Evolutionary conservation across 2,113 vertebrate species (phyloP), one percentile per base, ranked within the genome.

Genomic region (Uropsilus gracilis): DNA sequence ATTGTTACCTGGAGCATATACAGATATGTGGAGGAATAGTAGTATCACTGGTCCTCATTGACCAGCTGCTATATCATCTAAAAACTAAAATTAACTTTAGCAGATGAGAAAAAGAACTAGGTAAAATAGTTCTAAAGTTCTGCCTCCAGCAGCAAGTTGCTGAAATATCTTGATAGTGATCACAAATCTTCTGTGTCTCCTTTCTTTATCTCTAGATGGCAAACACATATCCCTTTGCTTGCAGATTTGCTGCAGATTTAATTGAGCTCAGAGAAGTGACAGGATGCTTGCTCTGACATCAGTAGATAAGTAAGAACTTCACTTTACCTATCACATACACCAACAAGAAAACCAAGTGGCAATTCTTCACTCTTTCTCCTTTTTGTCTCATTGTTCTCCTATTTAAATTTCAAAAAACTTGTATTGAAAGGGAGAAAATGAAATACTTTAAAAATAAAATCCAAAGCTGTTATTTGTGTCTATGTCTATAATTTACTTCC

Each of bases 81-180:
- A 81, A 94, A 37, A 61, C 24, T 64, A 66, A 63, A 72, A 82
- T 95, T 64, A 39, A 82, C 66, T 68, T 55, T 84, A n/a, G 22
- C 14, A 4, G 0, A 37, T n/a, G 7, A 16, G 34, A 72, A 46
- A 75, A 61, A 55, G 55, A 76, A 73, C 48, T 46, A n/a, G 8
- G 4, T 30, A 16, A 30, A 78, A 34, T 8, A 13, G 14, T 80
- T 66, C 69, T 89, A 66, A 57, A 53, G 93, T 88, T 86, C 50
- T 94, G 53, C 34, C 6, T 83, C 46, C 9, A 53, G 28, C 12
- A 20, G 17, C 17, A 13, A 87, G 22, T 53, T 85, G 63, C 26
- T 53, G 18, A 18, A 81, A 30, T 44, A 71, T 34, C 59, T 55
- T 55, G 66, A 80, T 24, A 55, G 2, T 34, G n/a, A 37, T 76